Conservation (phyloP, 2,113 vertebrate species). For the Poicephalus meyeri region DNA sequence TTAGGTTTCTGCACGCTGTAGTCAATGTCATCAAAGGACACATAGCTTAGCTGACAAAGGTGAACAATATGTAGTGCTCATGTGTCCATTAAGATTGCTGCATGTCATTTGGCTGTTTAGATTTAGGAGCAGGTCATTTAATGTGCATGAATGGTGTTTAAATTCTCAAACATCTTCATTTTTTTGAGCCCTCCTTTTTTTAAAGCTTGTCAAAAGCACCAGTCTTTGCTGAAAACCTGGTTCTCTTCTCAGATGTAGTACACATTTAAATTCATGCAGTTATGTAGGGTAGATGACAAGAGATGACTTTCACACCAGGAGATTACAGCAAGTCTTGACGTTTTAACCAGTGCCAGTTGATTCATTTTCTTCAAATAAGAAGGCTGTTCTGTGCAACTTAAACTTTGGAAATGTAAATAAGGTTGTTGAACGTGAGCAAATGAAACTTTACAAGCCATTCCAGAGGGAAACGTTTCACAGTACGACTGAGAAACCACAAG, state of each 20-base stretch:
- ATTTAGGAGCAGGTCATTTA: background rate
- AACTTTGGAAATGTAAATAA: slow-evolving; percentile 35
- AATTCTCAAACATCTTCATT: background rate
- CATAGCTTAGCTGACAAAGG: background rate
- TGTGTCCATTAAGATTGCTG: background rate
- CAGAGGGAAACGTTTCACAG: slow-evolving; percentile 30
- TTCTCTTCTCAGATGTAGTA: background rate
- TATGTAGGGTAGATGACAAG: background rate
- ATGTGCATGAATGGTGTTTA: background rate
- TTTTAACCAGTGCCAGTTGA: slow-evolving; percentile 9
- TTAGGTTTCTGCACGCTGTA: background rate
- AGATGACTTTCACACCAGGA: background rate
- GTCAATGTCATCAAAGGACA: background rate
- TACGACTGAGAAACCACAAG: slow-evolving; percentile 46
- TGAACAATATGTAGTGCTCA: background rate
- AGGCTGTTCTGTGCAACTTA: background rate
- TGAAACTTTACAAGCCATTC: slow-evolving; percentile 47
- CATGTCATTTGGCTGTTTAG: background rate
- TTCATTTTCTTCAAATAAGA: slow-evolving; percentile 22
- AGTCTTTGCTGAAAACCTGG: slow-evolving; percentile 2
- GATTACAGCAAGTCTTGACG: background rate
- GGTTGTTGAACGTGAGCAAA: slow-evolving; percentile 27
- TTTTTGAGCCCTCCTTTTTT: background rate
- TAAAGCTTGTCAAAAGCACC: background rate
- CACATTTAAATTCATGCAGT: slow-evolving; percentile 25